Evolutionary conservation across 2,113 vertebrate species (phyloP).

Genomic region (Neomonachus schauinslandi): DNA sequence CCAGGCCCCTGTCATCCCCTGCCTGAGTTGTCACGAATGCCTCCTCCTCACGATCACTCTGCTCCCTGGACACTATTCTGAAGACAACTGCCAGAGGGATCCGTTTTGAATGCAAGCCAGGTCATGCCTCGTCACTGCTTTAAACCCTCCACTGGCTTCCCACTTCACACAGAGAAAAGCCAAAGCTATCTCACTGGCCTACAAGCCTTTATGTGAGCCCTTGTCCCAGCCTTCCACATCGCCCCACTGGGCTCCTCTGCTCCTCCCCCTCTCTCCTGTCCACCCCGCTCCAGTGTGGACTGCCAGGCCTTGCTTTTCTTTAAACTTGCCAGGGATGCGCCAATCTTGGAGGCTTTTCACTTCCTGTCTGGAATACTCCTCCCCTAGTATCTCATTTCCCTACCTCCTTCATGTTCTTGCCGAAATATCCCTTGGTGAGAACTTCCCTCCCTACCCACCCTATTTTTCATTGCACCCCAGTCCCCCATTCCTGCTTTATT

Average conservation of each 20-base stretch:
- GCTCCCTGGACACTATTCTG: background rate
- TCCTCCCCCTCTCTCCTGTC: background rate
- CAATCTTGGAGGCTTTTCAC: background rate
- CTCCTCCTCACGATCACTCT: background rate
- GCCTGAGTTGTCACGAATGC: no score
- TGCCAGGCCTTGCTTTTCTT: background rate
- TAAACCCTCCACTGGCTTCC: background rate
- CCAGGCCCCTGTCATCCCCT: background rate
- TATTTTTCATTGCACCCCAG: background rate
- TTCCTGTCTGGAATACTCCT: background rate
- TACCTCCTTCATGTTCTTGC: background rate
- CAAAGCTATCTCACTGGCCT: background rate
- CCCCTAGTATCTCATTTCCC: background rate
- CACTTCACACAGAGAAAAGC: background rate
- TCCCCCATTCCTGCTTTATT: background rate
- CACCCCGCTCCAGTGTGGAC: rapidly evolving
- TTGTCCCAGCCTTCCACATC: background rate
- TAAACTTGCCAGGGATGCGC: rapidly evolving
- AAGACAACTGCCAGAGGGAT: background rate
- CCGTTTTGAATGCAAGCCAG: background rate
- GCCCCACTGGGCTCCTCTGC: background rate
- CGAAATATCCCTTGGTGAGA: background rate
- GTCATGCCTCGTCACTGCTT: background rate
- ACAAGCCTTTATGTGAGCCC: background rate
- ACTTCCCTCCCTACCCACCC: background rate